Evolutionary conservation across 1,140 invertebrate genomes (phyloP).

Genomic region (Cydia splendana): DNA sequence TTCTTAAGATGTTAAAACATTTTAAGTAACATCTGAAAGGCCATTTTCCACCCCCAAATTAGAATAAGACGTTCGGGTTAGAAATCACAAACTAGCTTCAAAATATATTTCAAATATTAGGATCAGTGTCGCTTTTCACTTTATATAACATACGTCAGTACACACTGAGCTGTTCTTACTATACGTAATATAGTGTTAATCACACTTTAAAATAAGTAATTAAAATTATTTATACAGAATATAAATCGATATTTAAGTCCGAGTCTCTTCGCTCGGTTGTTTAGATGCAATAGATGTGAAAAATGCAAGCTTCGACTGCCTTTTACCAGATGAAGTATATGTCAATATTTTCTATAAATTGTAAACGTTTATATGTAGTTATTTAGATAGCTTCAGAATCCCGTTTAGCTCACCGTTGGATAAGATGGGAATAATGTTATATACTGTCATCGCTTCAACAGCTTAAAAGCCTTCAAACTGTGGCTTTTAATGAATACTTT

Average conservation of each 20-base stretch:
- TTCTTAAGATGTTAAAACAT: not conserved
- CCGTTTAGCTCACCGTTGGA: slow-evolving; percentile 65
- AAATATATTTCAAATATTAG: slow-evolving; percentile 71
- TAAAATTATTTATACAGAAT: slow-evolving; percentile 68
- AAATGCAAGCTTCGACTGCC: slow-evolving; percentile 68
- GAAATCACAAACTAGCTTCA: slow-evolving; percentile 74
- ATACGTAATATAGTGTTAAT: slow-evolving; percentile 77
- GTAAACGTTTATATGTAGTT: slow-evolving; percentile 71
- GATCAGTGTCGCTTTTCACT: slow-evolving; percentile 73
- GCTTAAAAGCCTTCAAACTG: slow-evolving; percentile 78
- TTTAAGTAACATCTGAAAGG: slow-evolving; percentile 32
- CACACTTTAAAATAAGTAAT: slow-evolving; percentile 68
- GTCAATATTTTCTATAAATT: slow-evolving; percentile 75
- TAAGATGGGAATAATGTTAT: slow-evolving; percentile 52
- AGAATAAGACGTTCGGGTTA: slow-evolving; percentile 64
- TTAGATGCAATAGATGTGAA: slow-evolving; percentile 55
- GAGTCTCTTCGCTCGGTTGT: not conserved
- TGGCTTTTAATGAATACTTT: slow-evolving; percentile 79
- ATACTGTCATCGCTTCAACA: slow-evolving; percentile 72
- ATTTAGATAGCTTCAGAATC: slow-evolving; percentile 72
- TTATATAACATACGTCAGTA: slow-evolving; percentile 51
- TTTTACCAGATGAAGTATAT: slow-evolving; percentile 59
- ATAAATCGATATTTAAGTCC: slow-evolving; percentile 51
- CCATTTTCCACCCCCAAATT: slow-evolving; percentile 46
- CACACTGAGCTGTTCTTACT: slow-evolving; percentile 71